Percentiles rank a stretch among this genome's conserved stretches.
phyloP scores from a whole-genome alignment of 2,797 vertebrate genomes.

The Rhinatrema bivittatum region DNA sequence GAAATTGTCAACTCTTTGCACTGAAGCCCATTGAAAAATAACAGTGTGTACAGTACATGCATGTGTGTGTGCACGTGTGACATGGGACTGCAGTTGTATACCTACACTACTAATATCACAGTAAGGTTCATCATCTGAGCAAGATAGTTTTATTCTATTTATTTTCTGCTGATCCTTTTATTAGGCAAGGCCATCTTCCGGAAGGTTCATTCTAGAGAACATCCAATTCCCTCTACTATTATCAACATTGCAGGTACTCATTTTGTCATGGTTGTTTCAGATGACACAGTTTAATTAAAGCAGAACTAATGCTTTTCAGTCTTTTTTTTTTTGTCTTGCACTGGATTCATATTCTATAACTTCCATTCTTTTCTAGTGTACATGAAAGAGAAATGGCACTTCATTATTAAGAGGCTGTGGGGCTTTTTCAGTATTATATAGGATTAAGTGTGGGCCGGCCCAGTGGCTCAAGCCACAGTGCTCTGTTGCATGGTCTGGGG shows the following conservation, averaged over 20 bases:
- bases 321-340: not conserved
- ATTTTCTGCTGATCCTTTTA: conserved; percentile 47
- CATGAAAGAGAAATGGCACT: too few species aligned
- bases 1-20: not conserved
- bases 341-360: not conserved
- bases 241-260: conserved; percentile 77
- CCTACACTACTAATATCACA: conserved; percentile 28
- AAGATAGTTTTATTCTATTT: conserved; percentile 11
- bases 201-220: conserved; percentile 85
- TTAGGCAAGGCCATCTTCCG: conserved; percentile 83
- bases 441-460: not conserved
- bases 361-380: too few species aligned
- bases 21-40: not conserved
- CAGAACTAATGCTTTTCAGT: not conserved
- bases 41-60: too few species aligned
- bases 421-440: not conserved
- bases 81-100: not conserved
- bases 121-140: not conserved
- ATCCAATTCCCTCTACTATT: conserved; percentile 60
- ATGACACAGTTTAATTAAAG: conserved; percentile 6
- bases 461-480: not conserved
- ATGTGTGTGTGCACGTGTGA: conserved; percentile 9
- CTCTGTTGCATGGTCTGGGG: too few species aligned
- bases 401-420: too few species aligned
- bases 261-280: conserved; percentile 7